A percentile compares a stretch with the other conserved stretches of the same genome.
phyloP scores from a whole-genome alignment of 2,113 vertebrate genomes.

The Chrysochloris asiatica region DNA sequence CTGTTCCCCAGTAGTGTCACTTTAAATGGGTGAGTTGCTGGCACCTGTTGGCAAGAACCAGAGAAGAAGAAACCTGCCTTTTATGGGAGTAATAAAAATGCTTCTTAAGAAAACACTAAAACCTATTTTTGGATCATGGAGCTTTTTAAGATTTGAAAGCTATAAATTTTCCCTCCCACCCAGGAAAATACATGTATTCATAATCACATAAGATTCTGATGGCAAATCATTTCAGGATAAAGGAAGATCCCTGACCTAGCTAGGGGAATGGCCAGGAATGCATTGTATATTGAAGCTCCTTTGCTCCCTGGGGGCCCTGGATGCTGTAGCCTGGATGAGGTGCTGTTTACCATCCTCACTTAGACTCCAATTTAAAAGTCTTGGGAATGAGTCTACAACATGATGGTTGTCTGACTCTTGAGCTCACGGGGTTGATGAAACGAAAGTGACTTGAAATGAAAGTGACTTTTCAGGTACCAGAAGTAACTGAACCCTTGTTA shows the following conservation, averaged over 20 bases:
- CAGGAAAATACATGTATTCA: background rate
- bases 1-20: background rate
- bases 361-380: background rate
- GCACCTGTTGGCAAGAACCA: constrained; percentile 68
- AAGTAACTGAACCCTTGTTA: background rate
- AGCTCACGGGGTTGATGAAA: background rate
- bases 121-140: constrained; percentile 44
- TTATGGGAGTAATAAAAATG: constrained; percentile 56
- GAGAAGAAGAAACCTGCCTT: constrained; percentile 58
- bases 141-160: constrained; percentile 45
- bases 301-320: background rate
- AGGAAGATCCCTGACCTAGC: background rate
- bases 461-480: background rate
- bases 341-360: background rate
- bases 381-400: background rate
- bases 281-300: background rate
- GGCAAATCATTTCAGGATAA: background rate
- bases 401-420: background rate
- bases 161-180: background rate
- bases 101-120: background rate
- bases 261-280: background rate
- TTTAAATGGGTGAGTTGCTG: background rate
- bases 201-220: background rate
- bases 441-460: background rate
- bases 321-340: background rate